Base-by-base conservation (phyloP, 1,140 invertebrate genomes). In the Cephus cinctus region DNA sequence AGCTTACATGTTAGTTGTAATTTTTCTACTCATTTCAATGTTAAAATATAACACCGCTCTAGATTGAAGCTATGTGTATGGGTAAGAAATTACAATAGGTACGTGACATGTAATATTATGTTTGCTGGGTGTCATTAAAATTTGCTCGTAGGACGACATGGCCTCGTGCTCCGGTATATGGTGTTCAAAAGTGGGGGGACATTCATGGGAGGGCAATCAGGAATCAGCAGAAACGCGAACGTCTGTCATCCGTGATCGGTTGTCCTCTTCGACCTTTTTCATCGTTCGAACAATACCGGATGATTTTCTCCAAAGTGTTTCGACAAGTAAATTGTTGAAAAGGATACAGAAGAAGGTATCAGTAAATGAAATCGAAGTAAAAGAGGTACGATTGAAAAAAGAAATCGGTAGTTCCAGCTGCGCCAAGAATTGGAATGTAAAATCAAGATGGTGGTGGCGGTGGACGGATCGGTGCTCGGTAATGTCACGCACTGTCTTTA, bases 381-480 rank as follows among this genome's bases (percentile, higher is more conserved):
- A 27, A 27, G 25, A n/a, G 6, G 6, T 6, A 27, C 6, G 25
- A 27, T 27, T n/a, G n/a, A 27, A n/a, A n/a, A 27, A 27, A 6
- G n/a, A n/a, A n/a, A 27, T 27, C 25, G 25, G n/a, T 27, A 40
- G 45, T 43, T 59, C 59, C 63, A 63, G 53, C 57, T 67, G 63
- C 42, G 49, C 47, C 46, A 40, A 52, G 50, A 57, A 58, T 57
- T 66, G 63, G 61, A 65, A 62, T 65, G 61, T 53, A 47, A 54
- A 54, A 67, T 65, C 64, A 67, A 69, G 63, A 67, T 68, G 66
- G 66, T 60, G 64, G 52, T 54, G 52, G 42, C 61, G 49, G 54
- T 47, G 53, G 47, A 60, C 57, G 57, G 49, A 63, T 65, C 61
- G 53, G 59, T 59, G 39, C 40, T 56, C 45, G 44, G 45, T 57